A percentile compares a stretch with the other conserved stretches of the same genome.
phyloP scores from a whole-genome alignment of 2,888 invertebrate genomes.

The Zaprionus obscuricornis region DNA sequence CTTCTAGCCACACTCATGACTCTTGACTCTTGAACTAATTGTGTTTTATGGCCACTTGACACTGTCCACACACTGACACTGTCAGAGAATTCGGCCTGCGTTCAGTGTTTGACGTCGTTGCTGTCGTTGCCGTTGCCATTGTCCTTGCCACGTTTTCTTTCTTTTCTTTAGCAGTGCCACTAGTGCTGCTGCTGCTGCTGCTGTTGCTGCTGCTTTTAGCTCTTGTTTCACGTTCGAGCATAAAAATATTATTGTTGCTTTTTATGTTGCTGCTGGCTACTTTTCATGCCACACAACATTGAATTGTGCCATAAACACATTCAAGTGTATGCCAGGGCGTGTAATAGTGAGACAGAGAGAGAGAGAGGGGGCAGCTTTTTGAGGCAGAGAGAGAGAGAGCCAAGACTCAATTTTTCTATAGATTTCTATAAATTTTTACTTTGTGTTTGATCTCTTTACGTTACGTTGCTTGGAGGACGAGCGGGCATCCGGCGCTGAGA shows the following conservation, averaged over 20 bases:
- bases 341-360: too few species aligned
- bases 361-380: too few species aligned
- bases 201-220: background rate
- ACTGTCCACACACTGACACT: background rate
- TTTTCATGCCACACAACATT: slow-evolving; percentile 9
- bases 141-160: background rate
- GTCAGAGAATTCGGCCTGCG: background rate
- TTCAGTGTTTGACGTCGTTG: slow-evolving; percentile 14
- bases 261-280: slow-evolving; percentile 49
- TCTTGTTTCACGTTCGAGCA: slow-evolving; percentile 20
- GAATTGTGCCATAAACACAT: slow-evolving; percentile 30
- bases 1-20: too few species aligned
- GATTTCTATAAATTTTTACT: too few species aligned
- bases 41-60: slow-evolving; percentile 59
- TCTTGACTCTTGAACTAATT: slow-evolving; percentile 63
- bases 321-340: too few species aligned
- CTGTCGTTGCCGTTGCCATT: background rate
- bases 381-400: too few species aligned
- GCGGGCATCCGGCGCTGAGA: too few species aligned
- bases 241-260: slow-evolving; percentile 55
- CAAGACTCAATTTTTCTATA: too few species aligned
- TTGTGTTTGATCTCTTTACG: slow-evolving; percentile 22
- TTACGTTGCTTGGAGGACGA: too few species aligned
- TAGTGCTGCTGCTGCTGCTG: too few species aligned
- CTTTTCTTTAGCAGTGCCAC: too few species aligned